Evolutionary conservation across 2,797 vertebrate genomes (phyloP), one percentile per base, ranked within the genome.

Genomic region (Mionectes olivaceus): DNA sequence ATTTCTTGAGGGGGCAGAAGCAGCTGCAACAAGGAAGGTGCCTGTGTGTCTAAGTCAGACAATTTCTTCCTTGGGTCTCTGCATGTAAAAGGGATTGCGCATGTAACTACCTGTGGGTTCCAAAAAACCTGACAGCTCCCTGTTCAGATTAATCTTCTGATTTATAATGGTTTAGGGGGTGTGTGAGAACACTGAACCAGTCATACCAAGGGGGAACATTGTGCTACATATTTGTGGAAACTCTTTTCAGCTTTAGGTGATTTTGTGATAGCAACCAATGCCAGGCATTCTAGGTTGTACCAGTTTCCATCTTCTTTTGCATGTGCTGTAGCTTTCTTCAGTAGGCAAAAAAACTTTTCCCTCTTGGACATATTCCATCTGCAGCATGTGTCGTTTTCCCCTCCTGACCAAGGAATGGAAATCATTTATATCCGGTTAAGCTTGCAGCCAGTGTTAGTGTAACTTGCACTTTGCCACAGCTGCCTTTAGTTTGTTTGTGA

Each of bases 71-170:
- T 76, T 8, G 2, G 35, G 41, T 49, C 30, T 59, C 30, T 21
- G 65, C 37, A 5, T 7, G 35, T 47, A 30, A 35, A 41, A 69
- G 35, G 11, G 39, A 30, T 28, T 79, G 46, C 64, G 30, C 18
- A 2, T 27, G 1, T 27, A 23, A 37, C 9, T 81, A 39, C 57
- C n/a, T 8, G 23, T n/a, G 47, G 19, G 6, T 56, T 63, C 9
- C 7, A 35, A 44, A 44, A 87, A 57, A 24, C 27, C 33, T 2
- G 4, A 7, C 6, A 80, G 69, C 47, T 59, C 44, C n/a, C 22
- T 39, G 3, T 44, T 76, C n/a, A 67, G 3, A 15, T 55, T 19
- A 30, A 22, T 67, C 24, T 59, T 46, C 3, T 0, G 0, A 9
- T 82, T 43, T 53, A 1, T 44, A 50, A 22, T 9, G 1, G 6